phyloP scores from a whole-genome alignment of 2,888 invertebrate genomes.

The Melitaea athalia region DNA sequence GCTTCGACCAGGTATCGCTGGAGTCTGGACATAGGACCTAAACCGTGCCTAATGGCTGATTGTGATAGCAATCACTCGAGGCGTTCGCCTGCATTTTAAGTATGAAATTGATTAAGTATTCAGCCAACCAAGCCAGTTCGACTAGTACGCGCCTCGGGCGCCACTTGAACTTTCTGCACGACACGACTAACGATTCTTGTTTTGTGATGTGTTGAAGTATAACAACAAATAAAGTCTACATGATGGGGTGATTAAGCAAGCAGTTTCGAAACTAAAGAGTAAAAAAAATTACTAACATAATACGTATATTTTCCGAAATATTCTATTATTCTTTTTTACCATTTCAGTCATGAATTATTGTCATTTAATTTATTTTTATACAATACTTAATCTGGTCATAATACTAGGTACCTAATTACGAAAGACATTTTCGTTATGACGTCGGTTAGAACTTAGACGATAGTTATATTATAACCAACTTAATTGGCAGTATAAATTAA shows the following conservation, averaged over 20 bases:
- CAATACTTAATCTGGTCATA: too few relatives aligned
- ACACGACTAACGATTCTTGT: conserved; percentile 17
- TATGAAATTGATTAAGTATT: conserved; percentile 37
- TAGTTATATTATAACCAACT: background rate
- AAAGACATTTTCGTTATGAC: background rate
- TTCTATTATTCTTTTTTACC: background rate
- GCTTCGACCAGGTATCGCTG: background rate
- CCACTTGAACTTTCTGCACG: conserved; percentile 34
- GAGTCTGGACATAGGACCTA: conserved; percentile 11
- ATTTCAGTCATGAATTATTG: too few relatives aligned
- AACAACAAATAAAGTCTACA: background rate
- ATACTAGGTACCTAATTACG: too few relatives aligned
- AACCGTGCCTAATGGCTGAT: conserved; percentile 34
- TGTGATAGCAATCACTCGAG: conserved; percentile 34
- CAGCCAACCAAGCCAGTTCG: conserved; percentile 20
- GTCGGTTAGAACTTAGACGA: background rate
- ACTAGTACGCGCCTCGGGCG: conserved; percentile 24
- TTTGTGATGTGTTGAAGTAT: background rate
- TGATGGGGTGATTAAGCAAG: background rate
- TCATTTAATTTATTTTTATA: too few relatives aligned
- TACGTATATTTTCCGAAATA: background rate
- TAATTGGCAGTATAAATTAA: background rate
- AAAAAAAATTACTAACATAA: background rate
- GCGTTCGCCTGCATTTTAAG: conserved; percentile 35
- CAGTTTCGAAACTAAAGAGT: background rate